phyloP scores from a whole-genome alignment of 2,888 invertebrate genomes.

The Lasioglossum malachurum region DNA sequence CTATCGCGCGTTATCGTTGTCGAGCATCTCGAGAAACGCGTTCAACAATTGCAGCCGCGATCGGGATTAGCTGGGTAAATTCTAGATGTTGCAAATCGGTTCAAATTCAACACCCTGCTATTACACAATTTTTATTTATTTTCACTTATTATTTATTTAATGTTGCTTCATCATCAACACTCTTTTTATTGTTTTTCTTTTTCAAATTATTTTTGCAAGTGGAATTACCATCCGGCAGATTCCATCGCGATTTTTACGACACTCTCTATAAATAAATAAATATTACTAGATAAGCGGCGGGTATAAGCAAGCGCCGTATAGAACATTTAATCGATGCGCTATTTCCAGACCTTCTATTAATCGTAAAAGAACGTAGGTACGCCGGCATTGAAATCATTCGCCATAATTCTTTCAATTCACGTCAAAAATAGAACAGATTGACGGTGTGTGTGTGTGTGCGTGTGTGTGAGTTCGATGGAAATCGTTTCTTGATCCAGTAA shows the following conservation, averaged over 20 bases:
- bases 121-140: no score
- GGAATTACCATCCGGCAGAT: not conserved
- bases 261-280: not conserved
- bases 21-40: constrained; percentile 20
- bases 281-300: not conserved
- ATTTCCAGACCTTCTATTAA: not conserved
- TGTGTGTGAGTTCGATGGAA: not conserved
- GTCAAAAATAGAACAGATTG: not conserved
- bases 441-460: not conserved
- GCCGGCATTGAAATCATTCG: not conserved
- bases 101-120: no score
- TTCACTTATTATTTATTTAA: no score
- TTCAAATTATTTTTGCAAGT: not conserved
- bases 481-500: not conserved
- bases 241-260: not conserved
- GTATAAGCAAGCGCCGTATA: not conserved
- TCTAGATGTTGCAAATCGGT: no score
- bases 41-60: not conserved
- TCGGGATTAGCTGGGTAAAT: not conserved
- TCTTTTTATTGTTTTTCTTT: no score
- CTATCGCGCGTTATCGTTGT: constrained; percentile 57
- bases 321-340: not conserved
- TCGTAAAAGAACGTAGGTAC: not conserved
- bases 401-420: not conserved
- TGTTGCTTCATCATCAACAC: no score